Base-by-base conservation (phyloP, 2,888 invertebrate species). In the Diarsia brunnea region DNA sequence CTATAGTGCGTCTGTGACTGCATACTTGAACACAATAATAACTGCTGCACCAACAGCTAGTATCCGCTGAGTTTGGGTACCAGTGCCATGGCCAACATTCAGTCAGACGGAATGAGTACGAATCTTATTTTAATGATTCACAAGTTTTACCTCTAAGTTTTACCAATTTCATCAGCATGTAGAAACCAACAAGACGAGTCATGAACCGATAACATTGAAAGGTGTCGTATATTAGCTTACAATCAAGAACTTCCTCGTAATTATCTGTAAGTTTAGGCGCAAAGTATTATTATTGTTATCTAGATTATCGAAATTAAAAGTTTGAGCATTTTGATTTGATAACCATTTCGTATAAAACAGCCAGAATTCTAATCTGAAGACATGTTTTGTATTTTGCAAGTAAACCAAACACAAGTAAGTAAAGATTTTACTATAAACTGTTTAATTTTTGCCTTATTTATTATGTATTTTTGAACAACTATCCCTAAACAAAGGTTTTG, bases 341-440 rank as follows among this genome's bases (percentile, higher is more conserved):
- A 87, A 81, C 70, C 55, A 21, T 73, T 82, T 77, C 55, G 64
- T 88, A 88, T 88, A 87, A 67, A 87, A 81, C 47, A 24, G 24
- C 21, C 21, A 55, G 64, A 65, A 69, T 73, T 70, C 38, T 24
- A 24, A 78, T 67, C n/a, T n/a, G 53, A 67, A 51, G 68, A 0
- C 78, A 86, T 84, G 86, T 70, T 82, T 82, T 77, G 83, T 81
- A 77, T 73, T 75, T 81, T 70, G 80, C 82, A 79, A 80, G 65
- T 73, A 76, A 83, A 84, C 82, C 68, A 78, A 72, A 69, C 70
- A 78, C 75, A 87, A 84, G 88, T 88, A 80, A 83, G 87, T 82
- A 61, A 12, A 38, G 0, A 12, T 31, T 43, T 14, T 2, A 45
- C 1, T 65, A 31, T 45, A 19, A n/a, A 16, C 0, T 51, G 24